Evolutionary conservation across 2,888 invertebrate genomes (phyloP).

Genomic region (Andrena haemorrhoa): DNA sequence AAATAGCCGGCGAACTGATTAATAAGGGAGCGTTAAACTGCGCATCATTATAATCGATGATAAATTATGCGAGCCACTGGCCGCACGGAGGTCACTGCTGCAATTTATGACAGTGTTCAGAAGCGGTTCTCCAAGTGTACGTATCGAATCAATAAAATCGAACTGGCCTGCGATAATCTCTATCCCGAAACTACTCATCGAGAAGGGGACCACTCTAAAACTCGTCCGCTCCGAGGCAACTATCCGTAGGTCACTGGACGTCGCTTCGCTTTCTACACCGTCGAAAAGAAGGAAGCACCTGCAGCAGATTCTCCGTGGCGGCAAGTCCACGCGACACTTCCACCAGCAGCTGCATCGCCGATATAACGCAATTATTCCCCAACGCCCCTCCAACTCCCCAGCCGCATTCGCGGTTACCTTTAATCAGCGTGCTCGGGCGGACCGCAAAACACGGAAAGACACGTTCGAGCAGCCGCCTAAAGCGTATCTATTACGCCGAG

Average conservation of each 20-base stretch:
- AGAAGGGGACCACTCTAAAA: too few species aligned
- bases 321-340: conserved; percentile 5
- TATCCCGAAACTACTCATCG: too few species aligned
- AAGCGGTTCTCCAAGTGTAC: conserved; percentile 3
- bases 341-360: neutral
- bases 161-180: neutral
- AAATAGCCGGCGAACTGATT: conserved; percentile 58
- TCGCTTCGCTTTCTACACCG: too few species aligned
- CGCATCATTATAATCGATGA: conserved; percentile 59
- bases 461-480: conserved; percentile 57
- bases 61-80: conserved; percentile 53
- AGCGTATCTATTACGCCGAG: conserved; percentile 57
- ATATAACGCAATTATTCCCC: conserved; percentile 5
- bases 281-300: neutral
- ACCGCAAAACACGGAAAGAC: conserved; percentile 62
- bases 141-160: neutral
- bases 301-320: neutral
- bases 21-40: conserved; percentile 56
- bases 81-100: conserved; percentile 44
- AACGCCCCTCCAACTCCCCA: neutral
- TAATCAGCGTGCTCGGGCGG: conserved; percentile 50
- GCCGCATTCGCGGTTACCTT: conserved; percentile 47
- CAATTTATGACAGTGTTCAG: conserved; percentile 44
- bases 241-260: too few species aligned
- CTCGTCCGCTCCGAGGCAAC: too few species aligned